Evolutionary conservation across 2,888 invertebrate species (phyloP).

Genomic region (Caenorhabditis wallacei): DNA sequence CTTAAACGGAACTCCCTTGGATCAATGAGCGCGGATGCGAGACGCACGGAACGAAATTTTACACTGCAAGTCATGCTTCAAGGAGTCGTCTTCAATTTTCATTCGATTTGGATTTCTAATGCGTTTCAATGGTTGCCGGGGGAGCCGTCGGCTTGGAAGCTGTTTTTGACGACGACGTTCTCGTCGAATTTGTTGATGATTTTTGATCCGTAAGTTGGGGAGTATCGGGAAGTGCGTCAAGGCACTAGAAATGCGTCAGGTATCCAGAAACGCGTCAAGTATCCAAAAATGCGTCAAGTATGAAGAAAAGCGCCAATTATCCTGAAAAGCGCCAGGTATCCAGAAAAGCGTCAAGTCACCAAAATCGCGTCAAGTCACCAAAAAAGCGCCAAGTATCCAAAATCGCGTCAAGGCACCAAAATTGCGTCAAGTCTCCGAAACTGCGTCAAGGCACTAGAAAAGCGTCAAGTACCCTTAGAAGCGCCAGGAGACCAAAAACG

Average conservation of each 20-base stretch:
- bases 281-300: not conserved
- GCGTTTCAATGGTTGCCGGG: slow-evolving; percentile 9
- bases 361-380: not conserved
- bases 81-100: slow-evolving; percentile 31
- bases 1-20: not conserved
- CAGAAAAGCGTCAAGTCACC: not conserved
- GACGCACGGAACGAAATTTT: slow-evolving; percentile 17
- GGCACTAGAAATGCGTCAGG: not conserved
- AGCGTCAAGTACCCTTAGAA: not conserved
- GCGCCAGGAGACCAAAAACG: not conserved
- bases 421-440: not conserved
- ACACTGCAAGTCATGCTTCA: slow-evolving; percentile 18
- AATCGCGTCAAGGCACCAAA: not conserved
- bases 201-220: slow-evolving; percentile 30
- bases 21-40: slow-evolving; percentile 13
- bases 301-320: not conserved
- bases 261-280: not conserved
- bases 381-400: not conserved
- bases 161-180: slow-evolving; percentile 17
- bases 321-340: not conserved
- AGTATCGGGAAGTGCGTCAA: not conserved
- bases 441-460: not conserved
- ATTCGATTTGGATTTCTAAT: slow-evolving; percentile 20
- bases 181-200: slow-evolving; percentile 28
- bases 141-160: slow-evolving; percentile 6